Base-by-base conservation (phyloP, 2,797 vertebrate genomes). In the Darevskia nairensis region DNA sequence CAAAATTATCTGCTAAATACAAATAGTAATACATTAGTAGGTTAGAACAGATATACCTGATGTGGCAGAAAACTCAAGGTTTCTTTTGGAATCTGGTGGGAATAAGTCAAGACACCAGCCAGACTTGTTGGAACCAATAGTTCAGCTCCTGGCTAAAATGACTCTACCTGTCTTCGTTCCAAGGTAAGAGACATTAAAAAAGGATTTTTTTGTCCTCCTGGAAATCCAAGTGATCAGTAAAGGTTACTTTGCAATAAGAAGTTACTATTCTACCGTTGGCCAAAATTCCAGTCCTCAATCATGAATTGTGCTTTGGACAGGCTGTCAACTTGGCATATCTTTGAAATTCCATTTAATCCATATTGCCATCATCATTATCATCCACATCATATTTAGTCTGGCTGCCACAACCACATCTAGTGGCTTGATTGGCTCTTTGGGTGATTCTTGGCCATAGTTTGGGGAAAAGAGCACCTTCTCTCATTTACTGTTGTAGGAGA, bases 1-100 rank as follows among this genome's bases (percentile, higher is more conserved):
- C 0, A 11, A 84, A 74, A 89, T 92, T 93, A 93, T 92, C 89
- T 90, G 84, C 78, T 93, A 89, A 95, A 74, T 1, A 0, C 64
- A 85, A 88, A 85, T 27, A 90, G n/a, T 46, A 86, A 21, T 75
- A 1, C 86, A 29, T 84, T 90, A 27, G 77, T 93, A 46, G 85
- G 23, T 86, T 89, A 32, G 75, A 93, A 89, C 75, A 90, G 91
- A 92, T 44, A n/a, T 89, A 90, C 86, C 79, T 84, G 85, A 77
- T 82, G 15, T 86, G 84, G 87, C 76, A 89, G 88, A 90, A 86
- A 90, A 41, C 32, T 41, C 23, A 64, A 83, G n/a, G 59, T 64
- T 72, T 64, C 82, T 93, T 89, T 86, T 19, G 59, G 64, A 90
- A 61, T 44, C 87, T 76, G 55, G 66, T 86, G 88, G 86, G 91